Evolutionary conservation across 2,888 invertebrate species (phyloP).

Genomic region (Pogonocherus hispidulus): DNA sequence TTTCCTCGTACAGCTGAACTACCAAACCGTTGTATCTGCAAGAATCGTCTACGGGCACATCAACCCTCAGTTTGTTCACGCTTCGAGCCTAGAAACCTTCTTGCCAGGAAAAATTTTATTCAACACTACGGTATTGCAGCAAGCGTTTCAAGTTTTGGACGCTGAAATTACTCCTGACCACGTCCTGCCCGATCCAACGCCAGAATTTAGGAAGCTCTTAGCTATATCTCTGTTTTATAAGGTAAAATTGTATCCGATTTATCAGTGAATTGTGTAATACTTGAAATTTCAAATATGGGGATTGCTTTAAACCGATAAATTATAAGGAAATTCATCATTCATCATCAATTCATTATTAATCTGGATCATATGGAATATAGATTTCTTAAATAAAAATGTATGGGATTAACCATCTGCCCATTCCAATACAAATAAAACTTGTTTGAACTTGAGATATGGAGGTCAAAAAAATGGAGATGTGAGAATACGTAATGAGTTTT

Average conservation of each 20-base stretch:
- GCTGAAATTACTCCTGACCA: conserved; percentile 76
- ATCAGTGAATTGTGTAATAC: too few species aligned
- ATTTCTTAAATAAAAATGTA: too few species aligned
- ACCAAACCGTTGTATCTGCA: conserved; percentile 66
- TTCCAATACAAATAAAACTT: too few species aligned
- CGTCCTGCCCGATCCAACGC: conserved; percentile 76
- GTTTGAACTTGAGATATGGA: too few species aligned
- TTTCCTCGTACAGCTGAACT: background rate
- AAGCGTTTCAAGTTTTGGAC: conserved; percentile 45
- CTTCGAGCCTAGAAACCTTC: conserved; percentile 68
- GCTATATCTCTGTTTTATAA: conserved; percentile 68
- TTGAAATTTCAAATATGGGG: too few species aligned
- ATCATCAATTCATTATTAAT: too few species aligned
- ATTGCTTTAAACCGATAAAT: too few species aligned
- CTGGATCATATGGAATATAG: too few species aligned
- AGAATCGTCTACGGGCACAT: conserved; percentile 78
- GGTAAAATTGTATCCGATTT: background rate
- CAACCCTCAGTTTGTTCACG: conserved; percentile 69
- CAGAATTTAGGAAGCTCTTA: conserved; percentile 77
- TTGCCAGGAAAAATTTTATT: conserved; percentile 65
- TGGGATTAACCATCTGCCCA: too few species aligned
- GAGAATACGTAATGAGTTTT: too few species aligned
- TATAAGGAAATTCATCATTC: too few species aligned
- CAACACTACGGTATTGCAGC: conserved; percentile 46
- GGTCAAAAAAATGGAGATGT: too few species aligned